A percentile compares a stretch with the other conserved stretches of the same genome.
Conservation (phyloP, 1,140 invertebrate genomes). For the Polypedilum vanderplanki region DNA sequence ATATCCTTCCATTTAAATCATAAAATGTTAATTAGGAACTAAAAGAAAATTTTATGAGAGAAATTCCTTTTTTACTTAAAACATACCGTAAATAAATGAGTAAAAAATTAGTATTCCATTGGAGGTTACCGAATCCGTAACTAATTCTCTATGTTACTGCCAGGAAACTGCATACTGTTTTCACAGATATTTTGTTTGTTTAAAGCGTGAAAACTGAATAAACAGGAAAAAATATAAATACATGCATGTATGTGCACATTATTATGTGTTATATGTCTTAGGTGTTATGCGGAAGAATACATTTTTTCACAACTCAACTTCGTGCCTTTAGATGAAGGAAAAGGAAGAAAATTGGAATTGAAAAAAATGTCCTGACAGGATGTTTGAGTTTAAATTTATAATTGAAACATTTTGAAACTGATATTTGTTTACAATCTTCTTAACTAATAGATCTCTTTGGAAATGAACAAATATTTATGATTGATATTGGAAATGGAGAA, state of each 20-base stretch:
- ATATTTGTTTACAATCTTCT: constrained; percentile 22
- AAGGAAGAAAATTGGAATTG: background rate
- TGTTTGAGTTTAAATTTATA: constrained; percentile 23
- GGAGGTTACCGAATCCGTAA: background rate
- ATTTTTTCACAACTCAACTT: constrained; percentile 20
- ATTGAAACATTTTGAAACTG: constrained; percentile 26
- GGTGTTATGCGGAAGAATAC: constrained; percentile 23
- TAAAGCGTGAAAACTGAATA: background rate
- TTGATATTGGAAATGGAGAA: constrained; percentile 9
- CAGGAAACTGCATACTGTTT: constrained; percentile 26
- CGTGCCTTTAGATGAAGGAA: background rate
- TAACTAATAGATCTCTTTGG: background rate
- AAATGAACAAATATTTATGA: background rate
- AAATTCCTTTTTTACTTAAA: background rate
- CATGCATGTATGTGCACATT: background rate
- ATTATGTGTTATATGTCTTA: background rate
- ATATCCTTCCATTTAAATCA: background rate
- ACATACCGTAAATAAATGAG: background rate
- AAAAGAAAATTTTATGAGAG: background rate
- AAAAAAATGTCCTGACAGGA: constrained; percentile 23
- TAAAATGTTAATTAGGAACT: background rate
- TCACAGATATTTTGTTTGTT: constrained; percentile 25
- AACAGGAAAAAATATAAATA: background rate
- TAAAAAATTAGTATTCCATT: constrained; percentile 1
- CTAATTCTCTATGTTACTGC: background rate